These are phyloP conservation scores for Myotis myotis DNA, from an alignment of 2,797 vertebrate genomes.

Conservation along the genomic window DNA sequence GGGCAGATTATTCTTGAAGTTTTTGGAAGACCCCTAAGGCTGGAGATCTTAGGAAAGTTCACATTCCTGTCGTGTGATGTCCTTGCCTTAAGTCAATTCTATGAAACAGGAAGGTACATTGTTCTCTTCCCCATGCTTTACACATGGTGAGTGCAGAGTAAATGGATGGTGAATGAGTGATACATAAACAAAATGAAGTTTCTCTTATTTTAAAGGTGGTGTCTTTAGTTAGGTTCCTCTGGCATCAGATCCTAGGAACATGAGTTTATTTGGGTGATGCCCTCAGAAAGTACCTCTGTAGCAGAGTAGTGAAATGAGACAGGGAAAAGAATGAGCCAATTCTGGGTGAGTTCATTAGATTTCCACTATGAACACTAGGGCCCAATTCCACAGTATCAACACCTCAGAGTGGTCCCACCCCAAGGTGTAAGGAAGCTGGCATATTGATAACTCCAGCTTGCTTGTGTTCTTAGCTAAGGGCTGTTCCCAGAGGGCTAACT, in stretches of 20 bases:
- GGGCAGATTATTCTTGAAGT: background rate
- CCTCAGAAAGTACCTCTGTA: background rate
- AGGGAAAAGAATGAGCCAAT: background rate
- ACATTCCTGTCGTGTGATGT: background rate
- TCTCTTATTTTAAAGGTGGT: background rate
- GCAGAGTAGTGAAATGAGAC: background rate
- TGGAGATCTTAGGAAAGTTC: background rate
- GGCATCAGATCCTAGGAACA: background rate
- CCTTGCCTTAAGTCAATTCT: conserved; percentile 10
- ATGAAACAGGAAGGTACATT: background rate
- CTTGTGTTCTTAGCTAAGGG: background rate
- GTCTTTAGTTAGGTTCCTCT: background rate
- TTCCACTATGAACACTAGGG: background rate
- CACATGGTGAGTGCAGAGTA: background rate
- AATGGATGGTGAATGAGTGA: background rate
- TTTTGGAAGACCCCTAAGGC: background rate
- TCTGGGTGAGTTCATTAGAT: background rate
- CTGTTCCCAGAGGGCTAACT: background rate
- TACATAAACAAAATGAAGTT: background rate
- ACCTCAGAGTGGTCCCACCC: background rate
- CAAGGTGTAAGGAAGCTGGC: background rate
- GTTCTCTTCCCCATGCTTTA: background rate
- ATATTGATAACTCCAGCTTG: background rate
- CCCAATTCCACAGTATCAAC: background rate
- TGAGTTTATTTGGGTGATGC: background rate